Base-by-base conservation (phyloP, 2,797 vertebrate genomes). In the Muscicapa comitata region DNA sequence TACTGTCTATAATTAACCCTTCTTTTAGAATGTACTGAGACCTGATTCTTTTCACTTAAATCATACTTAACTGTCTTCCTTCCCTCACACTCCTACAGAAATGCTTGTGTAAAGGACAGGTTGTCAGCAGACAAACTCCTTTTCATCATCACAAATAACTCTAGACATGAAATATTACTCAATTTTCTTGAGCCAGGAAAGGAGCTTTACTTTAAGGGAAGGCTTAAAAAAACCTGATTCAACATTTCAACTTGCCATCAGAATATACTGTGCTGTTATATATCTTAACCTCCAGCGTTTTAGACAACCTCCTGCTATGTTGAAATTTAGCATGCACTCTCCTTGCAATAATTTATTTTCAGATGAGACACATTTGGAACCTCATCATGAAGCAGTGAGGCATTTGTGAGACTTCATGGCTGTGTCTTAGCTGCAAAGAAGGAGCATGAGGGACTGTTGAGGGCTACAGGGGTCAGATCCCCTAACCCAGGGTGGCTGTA, bases 101-200 rank as follows among this genome's bases (percentile, higher is more conserved):
- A 76, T 1, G 4, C 28, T 91, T 90, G 62, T 93, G 45, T 81
- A 94, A 66, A 84, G 66, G 95, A 89, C 87, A 91, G 78, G 62
- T 77, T 96, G 89, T 96, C 94, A 95, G 70, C 47, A 91, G 87
- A 90, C 33, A 16, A 91, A 53, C 81, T 95, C 66, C 90, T 93
- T 94, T 97, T 95, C 89, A 87, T 94, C 75, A 86, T 90, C 79
- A 81, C 68, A 95, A 95, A 94, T 93, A 93, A 96, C 82, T 62
- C 35, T 20, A 92, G 94, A 45, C 78, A 40, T 93, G 92, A 96
- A 96, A 94, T 94, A 91, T 84, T 88, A 86, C 75, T 92, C 93
- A 90, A 92, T 95, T 96, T 96, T 88, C 87, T 90, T 65, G 45
- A 83, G 68, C 57, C 33, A 59, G 68, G 24, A 88, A 83, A 74